These are phyloP conservation scores for Dendropsophus ebraccatus DNA, from an alignment of 2,113 vertebrate species.

Conservation along the genomic window DNA sequence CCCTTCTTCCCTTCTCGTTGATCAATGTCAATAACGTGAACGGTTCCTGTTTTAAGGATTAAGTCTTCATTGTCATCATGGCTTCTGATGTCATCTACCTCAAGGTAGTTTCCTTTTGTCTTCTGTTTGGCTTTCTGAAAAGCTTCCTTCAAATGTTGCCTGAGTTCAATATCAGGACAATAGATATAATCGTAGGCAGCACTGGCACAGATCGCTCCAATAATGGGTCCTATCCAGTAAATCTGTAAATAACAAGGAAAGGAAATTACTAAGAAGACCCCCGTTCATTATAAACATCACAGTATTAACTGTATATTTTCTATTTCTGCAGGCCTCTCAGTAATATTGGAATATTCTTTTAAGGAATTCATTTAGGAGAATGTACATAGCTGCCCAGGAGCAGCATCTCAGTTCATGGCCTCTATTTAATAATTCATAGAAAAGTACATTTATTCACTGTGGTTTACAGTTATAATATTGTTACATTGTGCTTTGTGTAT, in stretches of 20 bases:
- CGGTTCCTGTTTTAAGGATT: constrained; percentile 62
- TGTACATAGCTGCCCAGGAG: too few relatives aligned
- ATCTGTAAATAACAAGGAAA: constrained; percentile 64
- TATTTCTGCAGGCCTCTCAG: background rate
- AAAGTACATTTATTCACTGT: background rate
- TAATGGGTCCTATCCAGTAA: constrained; percentile 78
- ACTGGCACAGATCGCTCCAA: constrained; percentile 72
- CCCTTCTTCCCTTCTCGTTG: constrained; percentile 66
- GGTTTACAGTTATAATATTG: background rate
- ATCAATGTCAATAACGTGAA: constrained; percentile 65
- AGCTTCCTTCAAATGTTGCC: constrained; percentile 67
- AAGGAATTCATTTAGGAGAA: too few relatives aligned
- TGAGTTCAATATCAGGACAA: constrained; percentile 72
- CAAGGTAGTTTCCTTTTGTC: constrained; percentile 68
- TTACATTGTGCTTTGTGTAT: too few relatives aligned
- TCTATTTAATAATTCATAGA: too few relatives aligned
- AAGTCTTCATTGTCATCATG: constrained; percentile 64
- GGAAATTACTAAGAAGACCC: background rate
- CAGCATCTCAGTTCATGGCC: too few relatives aligned
- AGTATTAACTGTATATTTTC: background rate
- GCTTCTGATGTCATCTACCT: constrained; percentile 67
- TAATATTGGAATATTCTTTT: background rate
- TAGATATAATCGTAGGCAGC: constrained; percentile 75
- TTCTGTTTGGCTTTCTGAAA: constrained; percentile 66
- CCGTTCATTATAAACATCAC: background rate